Percentiles rank a stretch among this genome's conserved stretches.
Evolutionary conservation across 2,113 vertebrate species (phyloP).

Genomic region (Pelecanus crispus): DNA sequence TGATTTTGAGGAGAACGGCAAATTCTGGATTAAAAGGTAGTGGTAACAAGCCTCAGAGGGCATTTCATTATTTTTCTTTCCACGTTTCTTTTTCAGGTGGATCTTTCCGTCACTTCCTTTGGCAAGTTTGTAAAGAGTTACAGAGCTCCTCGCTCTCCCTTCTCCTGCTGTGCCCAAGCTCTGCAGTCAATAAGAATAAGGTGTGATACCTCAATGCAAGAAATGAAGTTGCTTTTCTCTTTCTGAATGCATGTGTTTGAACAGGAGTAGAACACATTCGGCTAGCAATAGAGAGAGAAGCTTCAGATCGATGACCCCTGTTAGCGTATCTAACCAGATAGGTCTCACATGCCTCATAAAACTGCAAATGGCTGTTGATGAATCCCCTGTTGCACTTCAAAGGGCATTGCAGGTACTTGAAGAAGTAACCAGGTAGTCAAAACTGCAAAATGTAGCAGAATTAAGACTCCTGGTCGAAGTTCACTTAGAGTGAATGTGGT

Average conservation of each 20-base stretch:
- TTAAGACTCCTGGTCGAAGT: neutral
- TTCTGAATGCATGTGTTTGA: neutral
- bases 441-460: neutral
- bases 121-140: slow-evolving; percentile 98
- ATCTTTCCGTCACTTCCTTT: slow-evolving; percentile 97
- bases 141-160: slow-evolving; percentile 95
- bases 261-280: neutral
- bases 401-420: neutral
- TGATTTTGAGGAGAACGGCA: neutral
- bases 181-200: slow-evolving; percentile 95
- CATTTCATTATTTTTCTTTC: neutral
- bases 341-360: neutral
- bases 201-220: slow-evolving; percentile 50
- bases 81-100: slow-evolving; percentile 78
- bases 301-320: neutral
- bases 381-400: neutral
- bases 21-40: neutral
- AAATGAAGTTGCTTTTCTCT: neutral
- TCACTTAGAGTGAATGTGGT: neutral
- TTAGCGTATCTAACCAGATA: neutral
- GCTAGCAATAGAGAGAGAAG: neutral
- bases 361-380: neutral
- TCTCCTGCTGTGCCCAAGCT: slow-evolving; percentile 91
- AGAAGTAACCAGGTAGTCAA: neutral
- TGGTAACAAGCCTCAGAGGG: neutral